Conservation (phyloP, 1,140 invertebrate genomes). For the Cydia fagiglandana region DNA sequence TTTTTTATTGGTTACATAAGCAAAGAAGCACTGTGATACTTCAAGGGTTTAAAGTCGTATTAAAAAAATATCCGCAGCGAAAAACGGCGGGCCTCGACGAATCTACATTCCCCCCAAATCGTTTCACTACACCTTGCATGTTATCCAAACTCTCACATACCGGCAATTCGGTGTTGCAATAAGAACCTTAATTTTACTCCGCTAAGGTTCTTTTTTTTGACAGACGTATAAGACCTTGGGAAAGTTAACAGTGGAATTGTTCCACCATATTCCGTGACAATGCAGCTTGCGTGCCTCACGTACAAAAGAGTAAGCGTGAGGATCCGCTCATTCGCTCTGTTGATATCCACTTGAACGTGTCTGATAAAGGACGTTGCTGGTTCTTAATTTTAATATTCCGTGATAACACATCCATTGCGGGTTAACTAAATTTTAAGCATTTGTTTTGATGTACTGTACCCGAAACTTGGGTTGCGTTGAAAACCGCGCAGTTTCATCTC, state of each 20-base stretch:
- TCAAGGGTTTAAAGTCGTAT: too few species aligned
- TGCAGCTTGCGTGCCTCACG: slow-evolving; percentile 40
- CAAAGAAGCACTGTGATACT: background rate
- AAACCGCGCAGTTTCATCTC: background rate
- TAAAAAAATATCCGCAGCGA: background rate
- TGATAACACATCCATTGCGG: slow-evolving; percentile 18
- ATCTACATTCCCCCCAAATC: slow-evolving; percentile 4
- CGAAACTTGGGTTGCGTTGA: background rate
- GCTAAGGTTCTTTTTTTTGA: background rate
- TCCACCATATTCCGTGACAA: slow-evolving; percentile 37
- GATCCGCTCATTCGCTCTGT: slow-evolving; percentile 40
- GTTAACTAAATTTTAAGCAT: background rate
- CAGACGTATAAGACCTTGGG: background rate
- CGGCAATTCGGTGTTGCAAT: background rate
- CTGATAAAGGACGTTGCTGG: slow-evolving; percentile 39
- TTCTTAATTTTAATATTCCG: slow-evolving; percentile 35
- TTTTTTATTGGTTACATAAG: background rate
- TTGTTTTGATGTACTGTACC: background rate
- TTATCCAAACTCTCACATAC: background rate
- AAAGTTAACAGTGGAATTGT: background rate
- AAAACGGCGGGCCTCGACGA: background rate
- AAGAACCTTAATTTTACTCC: background rate
- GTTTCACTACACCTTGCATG: background rate
- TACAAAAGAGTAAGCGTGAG: slow-evolving; percentile 38
- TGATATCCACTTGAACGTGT: slow-evolving; percentile 41